These are phyloP conservation scores for Pantherophis vulpinus DNA, from an alignment of 2,797 vertebrate species.

Conservation along the genomic window DNA sequence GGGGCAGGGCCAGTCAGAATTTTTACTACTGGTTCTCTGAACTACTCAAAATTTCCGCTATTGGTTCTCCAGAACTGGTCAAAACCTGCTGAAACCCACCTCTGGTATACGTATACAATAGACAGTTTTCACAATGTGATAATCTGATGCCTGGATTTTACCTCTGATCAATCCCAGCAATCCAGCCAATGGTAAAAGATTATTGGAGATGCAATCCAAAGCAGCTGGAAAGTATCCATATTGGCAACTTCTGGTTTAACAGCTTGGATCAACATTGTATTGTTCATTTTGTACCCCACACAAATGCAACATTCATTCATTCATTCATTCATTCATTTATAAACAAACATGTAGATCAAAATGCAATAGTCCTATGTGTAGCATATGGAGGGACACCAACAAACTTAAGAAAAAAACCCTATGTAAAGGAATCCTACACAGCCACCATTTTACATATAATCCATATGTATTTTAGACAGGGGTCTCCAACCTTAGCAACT, in stretches of 20 bases:
- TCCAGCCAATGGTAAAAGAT: background rate
- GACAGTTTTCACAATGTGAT: background rate
- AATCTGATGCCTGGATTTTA: background rate
- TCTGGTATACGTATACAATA: no score
- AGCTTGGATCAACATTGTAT: background rate
- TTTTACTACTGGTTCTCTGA: no score
- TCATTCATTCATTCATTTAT: background rate
- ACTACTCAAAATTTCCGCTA: no score
- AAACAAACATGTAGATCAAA: background rate
- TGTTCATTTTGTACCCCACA: background rate
- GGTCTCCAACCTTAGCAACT: no score
- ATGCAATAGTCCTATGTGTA: background rate
- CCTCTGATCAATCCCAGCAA: background rate
- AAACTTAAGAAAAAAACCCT: background rate
- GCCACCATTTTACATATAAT: background rate
- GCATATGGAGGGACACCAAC: background rate
- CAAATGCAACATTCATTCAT: background rate
- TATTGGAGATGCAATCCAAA: no score
- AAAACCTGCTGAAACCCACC: no score
- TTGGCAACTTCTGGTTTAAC: background rate
- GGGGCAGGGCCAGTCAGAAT: no score
- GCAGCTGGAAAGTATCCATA: background rate
- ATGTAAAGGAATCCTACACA: background rate
- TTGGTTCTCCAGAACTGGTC: no score
- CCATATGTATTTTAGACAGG: background rate